Base-by-base conservation (phyloP, 2,113 vertebrate genomes). In the Leptocoma aspasia region DNA sequence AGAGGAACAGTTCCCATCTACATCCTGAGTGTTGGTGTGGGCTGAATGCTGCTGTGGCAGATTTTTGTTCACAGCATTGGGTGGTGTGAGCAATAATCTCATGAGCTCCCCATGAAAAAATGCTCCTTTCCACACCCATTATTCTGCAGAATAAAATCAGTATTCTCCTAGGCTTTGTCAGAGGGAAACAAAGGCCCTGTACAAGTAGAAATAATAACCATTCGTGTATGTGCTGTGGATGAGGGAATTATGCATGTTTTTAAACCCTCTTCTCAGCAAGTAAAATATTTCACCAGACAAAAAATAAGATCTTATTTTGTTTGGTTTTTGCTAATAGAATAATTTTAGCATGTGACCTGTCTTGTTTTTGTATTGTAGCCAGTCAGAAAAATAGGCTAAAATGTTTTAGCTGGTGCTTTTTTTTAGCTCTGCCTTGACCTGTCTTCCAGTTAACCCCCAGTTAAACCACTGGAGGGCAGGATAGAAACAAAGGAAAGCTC, bases 391-490 rank as follows among this genome's bases (percentile, higher is more conserved):
- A 22, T 0, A 7, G 12, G 31, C 9, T 26, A 6, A 8, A 27
- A 16, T 7, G 11, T 33, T 82, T 72, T 35, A 10, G 15, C 37
- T 26, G 35, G 45, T 30, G 65, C 4, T 57, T 83, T 92, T 45
- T 12, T 5, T 60, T 30, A 35, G 6, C 13, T 76, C 37, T 54
- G 16, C 26, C 35, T 47, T 76, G 54, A 59, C 28, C 35, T 35
- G 8, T 33, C 31, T 61, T 49, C 42, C 64, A 56, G 64, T 56
- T 63, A 49, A 77, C 10, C 56, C 35, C 15, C 56, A 28, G 33
- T 66, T 49, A 45, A 82, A 85, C 96, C 97, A 95, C 97, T 95
- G 76, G 97, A 91, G 94, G 97, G 96, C 97, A 96, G 94, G 89
- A 85, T 41, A 50, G 92, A 96, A 93, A 72, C 93, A 86, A 89